These are phyloP conservation scores for Hydroisotoma schaefferi DNA, from an alignment of 2,888 invertebrate genomes.

Conservation along the genomic window DNA sequence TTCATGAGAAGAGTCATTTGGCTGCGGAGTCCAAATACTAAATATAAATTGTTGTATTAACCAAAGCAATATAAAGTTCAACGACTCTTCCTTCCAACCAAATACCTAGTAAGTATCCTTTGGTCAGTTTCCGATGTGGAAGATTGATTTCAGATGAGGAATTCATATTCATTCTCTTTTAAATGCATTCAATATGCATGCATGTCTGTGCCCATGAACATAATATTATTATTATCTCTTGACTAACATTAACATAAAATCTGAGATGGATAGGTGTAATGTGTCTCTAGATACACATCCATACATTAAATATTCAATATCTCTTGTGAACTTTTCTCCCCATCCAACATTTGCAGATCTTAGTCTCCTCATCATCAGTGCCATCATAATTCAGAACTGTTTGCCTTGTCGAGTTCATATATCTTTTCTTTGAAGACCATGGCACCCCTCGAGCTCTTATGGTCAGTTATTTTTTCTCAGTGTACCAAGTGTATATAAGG, in stretches of 20 bases:
- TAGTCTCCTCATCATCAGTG: not conserved
- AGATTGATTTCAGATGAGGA: conserved; percentile 31
- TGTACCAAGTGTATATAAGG: too few species aligned
- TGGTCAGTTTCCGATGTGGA: conserved; percentile 28
- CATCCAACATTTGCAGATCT: not conserved
- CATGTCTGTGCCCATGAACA: not conserved
- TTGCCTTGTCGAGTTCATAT: not conserved
- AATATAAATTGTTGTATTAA: conserved; percentile 16
- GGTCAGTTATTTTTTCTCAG: not conserved
- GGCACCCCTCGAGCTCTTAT: not conserved
- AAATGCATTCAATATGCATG: not conserved
- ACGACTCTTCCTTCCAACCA: conserved; percentile 34
- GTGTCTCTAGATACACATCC: not conserved
- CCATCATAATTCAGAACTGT: not conserved
- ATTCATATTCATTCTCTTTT: conserved; percentile 13
- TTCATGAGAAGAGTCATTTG: conserved; percentile 27
- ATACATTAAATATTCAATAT: not conserved
- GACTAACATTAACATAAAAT: too few species aligned
- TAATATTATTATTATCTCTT: not conserved
- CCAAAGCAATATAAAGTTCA: conserved; percentile 31
- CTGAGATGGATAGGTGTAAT: too few species aligned
- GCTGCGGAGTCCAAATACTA: conserved; percentile 6
- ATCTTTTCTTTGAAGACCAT: not conserved
- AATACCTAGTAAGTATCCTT: conserved; percentile 15
- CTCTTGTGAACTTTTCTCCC: not conserved